Percentiles rank a stretch among this genome's conserved stretches.
Conservation (phyloP, 1,140 invertebrate species). For the Tetragnatha versicolor region DNA sequence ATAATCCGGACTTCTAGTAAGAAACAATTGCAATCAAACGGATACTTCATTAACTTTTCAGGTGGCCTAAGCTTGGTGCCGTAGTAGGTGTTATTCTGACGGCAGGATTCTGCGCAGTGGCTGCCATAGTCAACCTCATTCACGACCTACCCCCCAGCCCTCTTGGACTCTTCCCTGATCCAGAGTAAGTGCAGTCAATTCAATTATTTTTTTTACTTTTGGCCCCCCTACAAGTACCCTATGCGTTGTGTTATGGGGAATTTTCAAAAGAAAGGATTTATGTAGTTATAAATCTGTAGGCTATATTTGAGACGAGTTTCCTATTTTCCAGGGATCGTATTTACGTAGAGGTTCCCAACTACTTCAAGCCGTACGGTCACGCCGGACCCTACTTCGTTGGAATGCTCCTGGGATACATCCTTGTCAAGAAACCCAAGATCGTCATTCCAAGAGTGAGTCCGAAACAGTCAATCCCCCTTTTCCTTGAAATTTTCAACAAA, state of each 20-base stretch:
- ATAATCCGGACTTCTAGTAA: too few species aligned
- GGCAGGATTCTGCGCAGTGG: conserved; percentile 8
- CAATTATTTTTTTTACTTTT: not conserved
- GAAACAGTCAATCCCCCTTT: not conserved
- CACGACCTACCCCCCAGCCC: conserved; percentile 41
- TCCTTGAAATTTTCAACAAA: too few species aligned
- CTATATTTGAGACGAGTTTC: not conserved
- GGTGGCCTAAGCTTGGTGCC: conserved; percentile 41
- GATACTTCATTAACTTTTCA: not conserved
- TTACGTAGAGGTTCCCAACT: conserved; percentile 36
- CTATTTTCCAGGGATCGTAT: conserved; percentile 25
- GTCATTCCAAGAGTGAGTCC: conserved; percentile 45
- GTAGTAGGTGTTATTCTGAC: conserved; percentile 25
- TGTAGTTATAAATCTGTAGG: too few species aligned
- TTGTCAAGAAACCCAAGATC: conserved; percentile 56
- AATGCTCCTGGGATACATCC: conserved; percentile 56
- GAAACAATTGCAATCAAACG: not conserved
- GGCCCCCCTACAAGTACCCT: too few species aligned
- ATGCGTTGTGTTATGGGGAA: too few species aligned
- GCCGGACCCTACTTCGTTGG: conserved; percentile 57
- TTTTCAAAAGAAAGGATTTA: too few species aligned
- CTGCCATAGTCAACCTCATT: conserved; percentile 35
- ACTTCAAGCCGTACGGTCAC: conserved; percentile 57
- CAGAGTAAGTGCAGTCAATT: conserved; percentile 24
- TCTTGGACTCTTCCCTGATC: conserved; percentile 42